Conservation (phyloP, 2,113 vertebrate genomes). For the Forbesichthys agassizii region DNA sequence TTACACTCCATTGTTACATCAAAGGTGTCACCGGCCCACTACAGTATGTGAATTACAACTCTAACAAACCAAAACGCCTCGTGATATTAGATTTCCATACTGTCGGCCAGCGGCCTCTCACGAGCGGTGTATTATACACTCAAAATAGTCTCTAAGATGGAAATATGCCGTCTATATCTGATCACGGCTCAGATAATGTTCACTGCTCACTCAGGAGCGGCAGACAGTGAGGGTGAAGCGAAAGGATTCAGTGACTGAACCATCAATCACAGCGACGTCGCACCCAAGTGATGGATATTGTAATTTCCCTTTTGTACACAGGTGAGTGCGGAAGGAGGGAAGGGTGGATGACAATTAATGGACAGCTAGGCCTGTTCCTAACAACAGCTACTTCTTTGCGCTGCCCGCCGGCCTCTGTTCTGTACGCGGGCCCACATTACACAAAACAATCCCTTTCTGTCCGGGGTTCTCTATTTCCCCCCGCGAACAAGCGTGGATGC, state of each 20-base stretch:
- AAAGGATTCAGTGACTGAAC: slow-evolving; percentile 70
- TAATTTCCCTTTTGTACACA: slow-evolving; percentile 77
- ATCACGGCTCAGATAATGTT: slow-evolving; percentile 74
- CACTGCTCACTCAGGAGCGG: slow-evolving; percentile 71
- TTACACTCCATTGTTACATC: slow-evolving; percentile 71
- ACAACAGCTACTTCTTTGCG: neutral
- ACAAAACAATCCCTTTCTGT: slow-evolving; percentile 34
- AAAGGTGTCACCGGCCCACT: slow-evolving; percentile 70
- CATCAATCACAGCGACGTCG: slow-evolving; percentile 75
- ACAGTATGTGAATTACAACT: slow-evolving; percentile 61
- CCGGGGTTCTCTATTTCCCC: slow-evolving; percentile 46
- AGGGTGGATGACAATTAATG: slow-evolving; percentile 73
- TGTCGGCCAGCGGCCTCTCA: slow-evolving; percentile 61
- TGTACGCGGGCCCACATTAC: neutral
- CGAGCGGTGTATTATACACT: slow-evolving; percentile 68
- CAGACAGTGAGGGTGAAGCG: slow-evolving; percentile 60
- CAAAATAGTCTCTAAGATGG: slow-evolving; percentile 67
- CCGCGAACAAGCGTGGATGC: slow-evolving; percentile 52
- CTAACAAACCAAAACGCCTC: slow-evolving; percentile 68
- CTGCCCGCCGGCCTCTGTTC: slow-evolving; percentile 21
- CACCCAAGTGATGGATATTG: slow-evolving; percentile 75
- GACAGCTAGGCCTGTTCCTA: slow-evolving; percentile 60
- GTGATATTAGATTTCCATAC: slow-evolving; percentile 73
- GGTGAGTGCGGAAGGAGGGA: slow-evolving; percentile 67
- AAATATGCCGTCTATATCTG: slow-evolving; percentile 74